Base-by-base conservation (phyloP, 2,888 invertebrate genomes). In the Frankliniella intonsa region DNA sequence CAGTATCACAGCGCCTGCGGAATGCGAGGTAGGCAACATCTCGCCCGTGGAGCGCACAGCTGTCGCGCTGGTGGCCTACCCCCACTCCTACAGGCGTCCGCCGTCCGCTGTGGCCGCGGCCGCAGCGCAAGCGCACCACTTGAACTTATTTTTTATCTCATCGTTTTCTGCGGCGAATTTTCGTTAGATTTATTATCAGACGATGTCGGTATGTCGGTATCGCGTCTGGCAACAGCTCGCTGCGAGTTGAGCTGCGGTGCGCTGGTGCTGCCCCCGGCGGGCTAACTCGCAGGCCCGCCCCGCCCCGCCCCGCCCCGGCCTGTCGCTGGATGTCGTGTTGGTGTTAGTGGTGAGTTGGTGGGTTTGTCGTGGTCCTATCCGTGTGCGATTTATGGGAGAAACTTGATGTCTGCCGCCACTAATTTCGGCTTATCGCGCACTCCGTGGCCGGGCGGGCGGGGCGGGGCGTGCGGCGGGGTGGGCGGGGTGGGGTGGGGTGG, bases 401-500 rank as follows among this genome's bases (percentile, higher is more conserved):
- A 69, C 69, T 69, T 69, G 69, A 69, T 69, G 69, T 69, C 22
- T 22, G 22, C 69, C 69, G 69, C 69, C 69, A 69, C 69, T 69
- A 69, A 69, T 69, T 69, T 69, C 69, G 69, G 69, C 69, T 69
- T 69, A 69, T 69, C 69, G n/a, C 65, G n/a, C 65, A 38, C 38
- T 65, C 19, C 14, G 65, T 65, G 22, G 9, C 19, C 22, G 22
- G 9, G 9, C 69, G 69, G n/a, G 22, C 22, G n/a, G n/a, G 69
- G 22, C n/a, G 11, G 5, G 65, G 65, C 69, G 3, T 0, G 7
- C 1, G 22, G 22, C 22, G n/a, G 22, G 22, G n/a, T n/a, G 69
- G n/a, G 22, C 22, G n/a, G n/a, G 69, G 22, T 7, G 11, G 5
- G 65, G 65, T 22, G n/a, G n/a, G n/a, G n/a, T n/a, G n/a, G 69